Evolutionary conservation across 2,888 invertebrate species (phyloP).

Genomic region (Eristalinus aeneus): DNA sequence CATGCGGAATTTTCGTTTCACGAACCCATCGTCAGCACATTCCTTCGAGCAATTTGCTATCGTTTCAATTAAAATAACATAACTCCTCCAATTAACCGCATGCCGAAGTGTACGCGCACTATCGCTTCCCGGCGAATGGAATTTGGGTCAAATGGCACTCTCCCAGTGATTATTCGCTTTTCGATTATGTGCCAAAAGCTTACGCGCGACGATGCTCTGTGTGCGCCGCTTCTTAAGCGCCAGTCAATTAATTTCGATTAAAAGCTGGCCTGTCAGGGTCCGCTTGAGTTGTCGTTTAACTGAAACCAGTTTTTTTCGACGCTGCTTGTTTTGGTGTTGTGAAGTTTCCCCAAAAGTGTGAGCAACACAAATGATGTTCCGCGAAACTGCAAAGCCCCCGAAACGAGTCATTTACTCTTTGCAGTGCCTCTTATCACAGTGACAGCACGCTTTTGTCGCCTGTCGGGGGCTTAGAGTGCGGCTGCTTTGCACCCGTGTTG

Average conservation of each 20-base stretch:
- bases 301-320: conserved; percentile 2
- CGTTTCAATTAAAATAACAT: conserved; percentile 58
- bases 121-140: conserved; percentile 3
- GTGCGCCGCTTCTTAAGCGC: conserved; percentile 20
- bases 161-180: conserved; percentile 20
- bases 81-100: conserved; percentile 55
- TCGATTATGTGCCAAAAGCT: conserved; percentile 10
- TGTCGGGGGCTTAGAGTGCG: not conserved
- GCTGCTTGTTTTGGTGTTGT: not conserved
- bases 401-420: conserved; percentile 15
- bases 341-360: not conserved
- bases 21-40: not conserved
- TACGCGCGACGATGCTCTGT: conserved; percentile 9
- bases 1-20: not conserved
- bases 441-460: not conserved
- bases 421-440: not conserved
- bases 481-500: not conserved
- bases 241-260: conserved; percentile 61
- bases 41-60: conserved; percentile 40
- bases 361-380: not conserved
- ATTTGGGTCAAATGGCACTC: conserved; percentile 42
- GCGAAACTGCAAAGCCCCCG: not conserved
- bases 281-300: conserved; percentile 40
- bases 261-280: conserved; percentile 25
- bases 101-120: not conserved